phyloP scores from a whole-genome alignment of 1,140 invertebrate species.

The Trypoxylus dichotomus region DNA sequence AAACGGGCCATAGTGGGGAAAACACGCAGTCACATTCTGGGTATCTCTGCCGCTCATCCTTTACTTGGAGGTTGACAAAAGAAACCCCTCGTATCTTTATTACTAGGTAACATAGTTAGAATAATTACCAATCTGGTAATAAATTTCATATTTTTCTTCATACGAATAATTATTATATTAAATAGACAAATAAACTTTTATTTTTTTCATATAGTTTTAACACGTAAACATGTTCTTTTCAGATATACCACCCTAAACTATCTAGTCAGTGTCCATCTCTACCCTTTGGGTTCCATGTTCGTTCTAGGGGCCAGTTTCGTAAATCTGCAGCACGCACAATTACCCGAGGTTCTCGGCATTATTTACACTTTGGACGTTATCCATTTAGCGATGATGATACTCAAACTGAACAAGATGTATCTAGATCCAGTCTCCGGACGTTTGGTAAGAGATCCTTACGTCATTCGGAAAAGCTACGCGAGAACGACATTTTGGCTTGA shows the following conservation, averaged over 20 bases:
- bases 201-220: background rate
- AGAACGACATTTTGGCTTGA: conserved; percentile 30
- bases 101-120: too few relatives aligned
- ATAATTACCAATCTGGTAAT: too few relatives aligned
- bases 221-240: background rate
- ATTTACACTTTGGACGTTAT: conserved; percentile 20
- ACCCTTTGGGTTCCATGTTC: conserved; percentile 3
- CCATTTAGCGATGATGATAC: conserved; percentile 6
- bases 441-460: background rate
- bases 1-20: too few relatives aligned
- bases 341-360: background rate
- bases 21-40: too few relatives aligned
- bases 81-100: too few relatives aligned
- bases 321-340: background rate
- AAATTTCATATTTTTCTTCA: too few relatives aligned
- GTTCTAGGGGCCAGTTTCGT: background rate
- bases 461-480: conserved; percentile 18
- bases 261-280: conserved; percentile 30
- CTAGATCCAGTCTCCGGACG: conserved; percentile 19
- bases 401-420: conserved; percentile 26
- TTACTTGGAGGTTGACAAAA: too few relatives aligned
- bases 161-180: too few relatives aligned
- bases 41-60: too few relatives aligned
- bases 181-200: too few relatives aligned
- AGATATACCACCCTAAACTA: conserved; percentile 3